These are phyloP conservation scores for Lutraria lutraria DNA, from an alignment of 2,888 invertebrate species.

Conservation along the genomic window DNA sequence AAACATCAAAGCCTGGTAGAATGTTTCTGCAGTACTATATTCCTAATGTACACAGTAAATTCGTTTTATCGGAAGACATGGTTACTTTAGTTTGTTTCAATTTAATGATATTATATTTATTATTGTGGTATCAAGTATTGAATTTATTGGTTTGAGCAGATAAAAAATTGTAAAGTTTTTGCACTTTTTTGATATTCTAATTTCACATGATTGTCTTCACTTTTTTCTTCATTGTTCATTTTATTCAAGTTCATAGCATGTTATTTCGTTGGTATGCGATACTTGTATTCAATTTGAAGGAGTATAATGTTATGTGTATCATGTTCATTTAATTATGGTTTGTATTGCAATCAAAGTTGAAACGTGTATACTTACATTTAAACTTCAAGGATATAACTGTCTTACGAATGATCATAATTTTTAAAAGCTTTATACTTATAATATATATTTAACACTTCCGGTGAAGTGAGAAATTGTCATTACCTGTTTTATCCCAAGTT, in stretches of 20 bases:
- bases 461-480: neutral
- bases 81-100: too few species aligned
- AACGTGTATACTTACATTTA: neutral
- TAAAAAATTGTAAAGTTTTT: neutral
- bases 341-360: neutral
- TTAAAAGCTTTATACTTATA: neutral
- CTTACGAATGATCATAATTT: neutral
- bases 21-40: too few species aligned
- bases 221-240: neutral
- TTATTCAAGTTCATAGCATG: neutral
- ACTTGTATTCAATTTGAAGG: neutral
- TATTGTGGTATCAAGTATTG: neutral
- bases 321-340: neutral
- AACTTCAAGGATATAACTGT: neutral
- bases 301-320: neutral
- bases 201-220: neutral
- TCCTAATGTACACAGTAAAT: too few species aligned
- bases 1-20: too few species aligned
- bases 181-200: neutral
- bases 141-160: neutral
- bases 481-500: neutral
- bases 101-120: conserved; percentile 14
- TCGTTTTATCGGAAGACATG: too few species aligned
- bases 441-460: neutral
- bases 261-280: neutral